Conservation (phyloP, 1,140 invertebrate genomes). For the Penaeus japonicus region DNA sequence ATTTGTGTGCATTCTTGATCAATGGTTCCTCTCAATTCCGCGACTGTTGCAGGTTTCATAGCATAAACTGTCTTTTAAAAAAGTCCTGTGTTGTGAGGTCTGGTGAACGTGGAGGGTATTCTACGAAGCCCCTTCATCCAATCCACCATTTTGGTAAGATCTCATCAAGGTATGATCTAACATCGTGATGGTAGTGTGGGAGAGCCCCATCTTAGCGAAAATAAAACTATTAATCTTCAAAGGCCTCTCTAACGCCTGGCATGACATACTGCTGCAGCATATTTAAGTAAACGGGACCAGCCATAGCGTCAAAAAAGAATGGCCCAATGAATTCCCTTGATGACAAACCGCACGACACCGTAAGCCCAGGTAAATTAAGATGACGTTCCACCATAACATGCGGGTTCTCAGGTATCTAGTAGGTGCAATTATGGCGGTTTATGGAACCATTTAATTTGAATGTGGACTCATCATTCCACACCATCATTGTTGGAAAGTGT, state of each 20-base stretch:
- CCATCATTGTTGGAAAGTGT: slow-evolving; percentile 46
- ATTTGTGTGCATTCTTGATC: slow-evolving; percentile 11
- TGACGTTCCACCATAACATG: slow-evolving; percentile 18
- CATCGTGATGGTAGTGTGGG: neutral
- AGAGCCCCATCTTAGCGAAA: neutral
- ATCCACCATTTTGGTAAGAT: neutral
- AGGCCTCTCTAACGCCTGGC: neutral
- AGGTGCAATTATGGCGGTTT: slow-evolving; percentile 28
- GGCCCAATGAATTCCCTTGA: neutral
- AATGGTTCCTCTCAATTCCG: neutral
- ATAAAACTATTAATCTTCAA: neutral
- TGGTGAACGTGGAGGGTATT: neutral
- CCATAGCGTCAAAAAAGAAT: slow-evolving; percentile 6
- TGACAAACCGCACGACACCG: neutral
- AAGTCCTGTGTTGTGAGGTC: neutral
- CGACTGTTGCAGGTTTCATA: neutral
- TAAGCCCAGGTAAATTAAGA: neutral
- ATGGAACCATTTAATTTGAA: slow-evolving; percentile 50
- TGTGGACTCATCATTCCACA: slow-evolving; percentile 47
- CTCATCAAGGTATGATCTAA: neutral
- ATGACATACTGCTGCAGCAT: neutral
- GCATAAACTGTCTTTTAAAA: neutral
- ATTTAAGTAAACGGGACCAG: slow-evolving; percentile 3
- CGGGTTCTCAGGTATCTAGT: slow-evolving; percentile 33
- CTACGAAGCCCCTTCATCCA: neutral